A percentile compares a stretch with the other conserved stretches of the same genome.
phyloP scores from a whole-genome alignment of 1,140 invertebrate genomes.

The Nymphalis io region DNA sequence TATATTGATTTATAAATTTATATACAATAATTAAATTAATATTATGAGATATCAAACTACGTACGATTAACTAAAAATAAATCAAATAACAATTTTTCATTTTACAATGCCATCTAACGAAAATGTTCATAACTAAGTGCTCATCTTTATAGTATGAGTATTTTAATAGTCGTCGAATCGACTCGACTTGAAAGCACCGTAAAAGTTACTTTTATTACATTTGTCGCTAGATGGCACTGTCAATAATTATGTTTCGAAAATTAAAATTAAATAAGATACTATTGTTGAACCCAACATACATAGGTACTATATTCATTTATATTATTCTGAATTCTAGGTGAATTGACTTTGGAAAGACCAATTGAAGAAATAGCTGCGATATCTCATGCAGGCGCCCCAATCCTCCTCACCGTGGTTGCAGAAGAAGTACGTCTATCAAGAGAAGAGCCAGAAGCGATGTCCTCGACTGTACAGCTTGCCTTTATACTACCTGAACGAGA shows the following conservation, averaged over 20 bases:
- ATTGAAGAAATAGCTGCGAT: slow-evolving; percentile 89
- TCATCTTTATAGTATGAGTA: background rate
- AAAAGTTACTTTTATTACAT: background rate
- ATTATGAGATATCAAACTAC: too few species aligned
- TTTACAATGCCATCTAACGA: slow-evolving; percentile 12
- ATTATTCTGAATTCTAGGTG: slow-evolving; percentile 81
- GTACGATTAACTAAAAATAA: too few species aligned
- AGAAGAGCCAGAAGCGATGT: slow-evolving; percentile 88
- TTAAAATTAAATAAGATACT: too few species aligned
- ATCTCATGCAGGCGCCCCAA: slow-evolving; percentile 88
- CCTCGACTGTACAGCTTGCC: slow-evolving; percentile 88
- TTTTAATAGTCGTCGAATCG: too few species aligned
- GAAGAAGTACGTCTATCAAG: slow-evolving; percentile 88
- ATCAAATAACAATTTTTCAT: too few species aligned
- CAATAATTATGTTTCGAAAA: too few species aligned
- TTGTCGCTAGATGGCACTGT: background rate
- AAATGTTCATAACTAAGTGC: background rate
- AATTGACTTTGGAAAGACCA: slow-evolving; percentile 86
- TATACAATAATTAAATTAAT: too few species aligned
- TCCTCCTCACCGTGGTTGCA: slow-evolving; percentile 90
- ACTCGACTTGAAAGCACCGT: too few species aligned
- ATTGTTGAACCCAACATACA: background rate
- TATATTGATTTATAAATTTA: too few species aligned
- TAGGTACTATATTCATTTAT: background rate
- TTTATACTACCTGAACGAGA: slow-evolving; percentile 88